Base-by-base conservation (phyloP, 2,888 invertebrate species). In the Nomada fabriciana region DNA sequence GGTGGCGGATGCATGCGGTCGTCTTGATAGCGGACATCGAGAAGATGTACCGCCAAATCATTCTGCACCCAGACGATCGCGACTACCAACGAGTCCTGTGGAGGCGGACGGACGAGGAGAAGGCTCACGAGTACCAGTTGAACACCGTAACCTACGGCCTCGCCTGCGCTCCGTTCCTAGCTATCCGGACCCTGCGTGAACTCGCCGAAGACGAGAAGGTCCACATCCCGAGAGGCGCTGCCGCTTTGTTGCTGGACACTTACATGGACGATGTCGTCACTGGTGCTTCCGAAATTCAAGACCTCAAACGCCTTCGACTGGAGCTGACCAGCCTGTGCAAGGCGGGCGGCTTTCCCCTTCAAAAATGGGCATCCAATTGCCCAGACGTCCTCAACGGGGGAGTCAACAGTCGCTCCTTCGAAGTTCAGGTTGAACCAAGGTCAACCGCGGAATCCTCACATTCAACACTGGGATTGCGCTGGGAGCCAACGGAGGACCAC, bases 321-420 rank as follows among this genome's bases (percentile, higher is more conserved):
- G 36, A 65, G 15, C 7, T 65, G 0, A 29, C 5, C 2, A 10
- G 36, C 2, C 25, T 65, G 50, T 65, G 65, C 50, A 25, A 7
- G 29, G 65, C 65, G 25, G 65, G 88, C 88, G 59, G 65, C 65
- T 65, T 65, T 11, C 65, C 50, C 10, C 65, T 65, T 53, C 47
- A 73, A 29, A 59, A 78, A 78, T 82, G 78, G 52, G 61, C 55
- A 2, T 57, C 20, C n/a, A 57, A 57, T 20, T 11, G 11, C 4
- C 10, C 20, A 1, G 55, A 23, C 18, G 50, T 50, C 3, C 50
- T 15, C 18, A 13, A 3, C 18, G 50, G 18, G 13, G 15, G 2
- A 11, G 50, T 7, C 5, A 52, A 15, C 0, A 52, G 3, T 5
- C 4, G 18, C 13, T 5, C 13, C 3, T 18, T 52, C 15, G 15